Conservation (phyloP, 2,888 invertebrate genomes). For the Therioaphis trifolii region DNA sequence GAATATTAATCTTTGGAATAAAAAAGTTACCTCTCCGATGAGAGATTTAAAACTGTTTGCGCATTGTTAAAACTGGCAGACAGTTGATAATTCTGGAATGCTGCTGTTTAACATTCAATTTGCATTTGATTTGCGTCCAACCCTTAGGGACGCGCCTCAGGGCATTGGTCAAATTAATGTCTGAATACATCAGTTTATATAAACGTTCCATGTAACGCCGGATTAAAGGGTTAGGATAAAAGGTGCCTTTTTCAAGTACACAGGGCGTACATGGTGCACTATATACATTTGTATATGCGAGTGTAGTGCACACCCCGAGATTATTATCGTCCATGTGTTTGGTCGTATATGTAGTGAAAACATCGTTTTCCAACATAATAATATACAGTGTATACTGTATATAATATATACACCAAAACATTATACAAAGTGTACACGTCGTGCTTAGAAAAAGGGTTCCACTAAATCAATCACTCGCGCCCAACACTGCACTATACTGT, state of each 20-base stretch:
- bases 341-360: conserved; percentile 23
- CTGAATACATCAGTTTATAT: conserved; percentile 55
- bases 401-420: conserved; percentile 34
- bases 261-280: neutral
- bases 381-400: conserved; percentile 17
- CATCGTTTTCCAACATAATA: conserved; percentile 40
- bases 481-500: neutral
- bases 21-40: conserved; percentile 32
- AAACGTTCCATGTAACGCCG: conserved; percentile 33
- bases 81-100: conserved; percentile 51
- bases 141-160: conserved; percentile 52
- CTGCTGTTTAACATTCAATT: conserved; percentile 62
- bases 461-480: conserved; percentile 58
- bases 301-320: conserved; percentile 31
- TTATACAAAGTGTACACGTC: neutral
- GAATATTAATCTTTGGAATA: neutral
- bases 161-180: conserved; percentile 60
- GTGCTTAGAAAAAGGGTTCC: conserved; percentile 43
- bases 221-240: conserved; percentile 56
- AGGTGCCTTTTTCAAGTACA: conserved; percentile 57
- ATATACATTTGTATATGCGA: no score
- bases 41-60: conserved; percentile 40
- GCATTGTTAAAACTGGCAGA: neutral
- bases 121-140: conserved; percentile 60
- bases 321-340: conserved; percentile 47